Conservation (phyloP, 2,888 invertebrate genomes). For the Lepidochitona cinerea region DNA sequence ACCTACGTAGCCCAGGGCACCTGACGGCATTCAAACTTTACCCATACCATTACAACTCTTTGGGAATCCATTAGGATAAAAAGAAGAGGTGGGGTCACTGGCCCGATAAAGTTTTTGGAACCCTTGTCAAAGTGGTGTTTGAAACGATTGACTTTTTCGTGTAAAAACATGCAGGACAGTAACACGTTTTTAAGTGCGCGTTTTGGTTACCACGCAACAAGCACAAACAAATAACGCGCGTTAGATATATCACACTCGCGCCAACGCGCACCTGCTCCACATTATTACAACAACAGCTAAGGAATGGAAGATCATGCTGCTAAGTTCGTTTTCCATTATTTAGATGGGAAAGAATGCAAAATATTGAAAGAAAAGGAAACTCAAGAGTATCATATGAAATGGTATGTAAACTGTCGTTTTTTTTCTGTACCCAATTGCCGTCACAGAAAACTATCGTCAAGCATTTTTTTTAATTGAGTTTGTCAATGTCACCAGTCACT, state of each 20-base stretch:
- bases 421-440: too few relatives aligned
- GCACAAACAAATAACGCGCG: neutral
- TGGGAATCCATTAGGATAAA: too few relatives aligned
- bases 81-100: too few relatives aligned
- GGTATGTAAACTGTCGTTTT: slow-evolving; percentile 35
- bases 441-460: neutral
- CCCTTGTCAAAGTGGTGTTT: too few relatives aligned
- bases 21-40: too few relatives aligned
- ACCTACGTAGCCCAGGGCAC: too few relatives aligned
- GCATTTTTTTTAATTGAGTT: neutral
- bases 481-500: neutral
- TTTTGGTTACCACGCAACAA: neutral
- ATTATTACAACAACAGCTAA: slow-evolving; percentile 23
- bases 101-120: too few relatives aligned
- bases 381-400: slow-evolving; percentile 57
- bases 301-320: slow-evolving; percentile 46
- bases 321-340: slow-evolving; percentile 54
- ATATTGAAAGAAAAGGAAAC: slow-evolving; percentile 59
- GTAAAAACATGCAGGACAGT: too few relatives aligned
- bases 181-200: too few relatives aligned
- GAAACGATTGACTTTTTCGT: too few relatives aligned
- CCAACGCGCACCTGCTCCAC: neutral
- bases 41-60: too few relatives aligned
- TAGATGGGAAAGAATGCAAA: slow-evolving; percentile 52
- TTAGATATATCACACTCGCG: neutral